A percentile compares a stretch with the other conserved stretches of the same genome.
These are phyloP conservation scores for Latrodectus elegans DNA, from an alignment of 2,888 invertebrate genomes.

Conservation along the genomic window DNA sequence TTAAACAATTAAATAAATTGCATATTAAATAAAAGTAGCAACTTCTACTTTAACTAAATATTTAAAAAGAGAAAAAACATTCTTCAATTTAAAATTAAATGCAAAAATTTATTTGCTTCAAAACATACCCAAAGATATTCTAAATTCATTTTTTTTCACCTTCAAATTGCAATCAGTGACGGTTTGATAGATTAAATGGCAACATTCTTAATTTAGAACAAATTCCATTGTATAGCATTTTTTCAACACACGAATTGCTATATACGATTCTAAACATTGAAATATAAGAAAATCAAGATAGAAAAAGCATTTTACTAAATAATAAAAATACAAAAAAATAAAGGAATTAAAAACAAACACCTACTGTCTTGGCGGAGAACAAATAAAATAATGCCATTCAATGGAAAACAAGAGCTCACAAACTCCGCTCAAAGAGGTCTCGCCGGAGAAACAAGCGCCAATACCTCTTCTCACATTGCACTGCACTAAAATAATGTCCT, in stretches of 20 bases:
- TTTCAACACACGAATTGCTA: neutral
- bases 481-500: slow-evolving; percentile 31
- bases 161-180: no score
- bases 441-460: slow-evolving; percentile 22
- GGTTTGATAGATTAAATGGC: neutral
- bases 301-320: neutral
- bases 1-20: no score
- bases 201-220: neutral
- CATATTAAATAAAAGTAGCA: no score
- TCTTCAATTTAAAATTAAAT: no score
- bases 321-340: neutral
- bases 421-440: slow-evolving; percentile 7
- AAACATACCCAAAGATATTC: no score
- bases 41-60: no score
- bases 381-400: slow-evolving; percentile 65
- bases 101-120: no score
- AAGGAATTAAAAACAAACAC: neutral
- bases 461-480: neutral
- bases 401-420: slow-evolving; percentile 26
- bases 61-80: no score
- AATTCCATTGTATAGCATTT: neutral
- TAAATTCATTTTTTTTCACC: no score
- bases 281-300: neutral
- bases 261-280: neutral
- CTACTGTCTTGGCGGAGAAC: slow-evolving; percentile 56